phyloP scores from a whole-genome alignment of 2,113 vertebrate species.

The Myotis davidii region DNA sequence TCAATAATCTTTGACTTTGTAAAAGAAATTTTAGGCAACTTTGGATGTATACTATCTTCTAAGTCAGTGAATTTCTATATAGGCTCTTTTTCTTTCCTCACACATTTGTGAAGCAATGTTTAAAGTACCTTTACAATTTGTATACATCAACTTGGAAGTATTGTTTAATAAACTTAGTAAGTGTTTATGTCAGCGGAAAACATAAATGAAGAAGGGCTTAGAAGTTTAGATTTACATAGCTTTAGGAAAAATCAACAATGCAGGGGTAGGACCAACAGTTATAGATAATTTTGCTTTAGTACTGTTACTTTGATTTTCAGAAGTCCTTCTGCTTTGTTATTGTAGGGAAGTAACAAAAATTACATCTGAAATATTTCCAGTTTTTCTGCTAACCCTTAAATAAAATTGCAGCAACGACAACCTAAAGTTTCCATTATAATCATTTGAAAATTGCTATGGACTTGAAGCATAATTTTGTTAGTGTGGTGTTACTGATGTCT shows the following conservation, averaged over 20 bases:
- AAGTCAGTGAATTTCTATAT: conserved; percentile 30
- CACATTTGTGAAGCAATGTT: neutral
- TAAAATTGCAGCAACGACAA: neutral
- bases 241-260: neutral
- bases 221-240: neutral
- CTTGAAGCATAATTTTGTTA: neutral
- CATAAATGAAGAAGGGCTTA: neutral
- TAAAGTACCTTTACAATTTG: neutral
- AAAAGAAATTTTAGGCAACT: conserved; percentile 4
- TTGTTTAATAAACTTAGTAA: conserved; percentile 29
- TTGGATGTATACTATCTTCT: neutral
- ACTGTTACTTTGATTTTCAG: conserved; percentile 47
- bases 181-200: neutral
- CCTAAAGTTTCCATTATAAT: conserved; percentile 40
- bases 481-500: neutral
- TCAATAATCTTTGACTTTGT: neutral
- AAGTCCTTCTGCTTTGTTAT: neutral
- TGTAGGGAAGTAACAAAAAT: conserved; percentile 34
- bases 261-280: neutral
- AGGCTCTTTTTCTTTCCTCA: neutral
- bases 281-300: neutral
- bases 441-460: conserved; percentile 45
- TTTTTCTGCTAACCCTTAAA: conserved; percentile 6
- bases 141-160: neutral
- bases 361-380: conserved; percentile 26